A percentile compares a stretch with the other conserved stretches of the same genome.
Evolutionary conservation across 2,888 invertebrate species (phyloP).

Genomic region (Drosophila mimica): DNA sequence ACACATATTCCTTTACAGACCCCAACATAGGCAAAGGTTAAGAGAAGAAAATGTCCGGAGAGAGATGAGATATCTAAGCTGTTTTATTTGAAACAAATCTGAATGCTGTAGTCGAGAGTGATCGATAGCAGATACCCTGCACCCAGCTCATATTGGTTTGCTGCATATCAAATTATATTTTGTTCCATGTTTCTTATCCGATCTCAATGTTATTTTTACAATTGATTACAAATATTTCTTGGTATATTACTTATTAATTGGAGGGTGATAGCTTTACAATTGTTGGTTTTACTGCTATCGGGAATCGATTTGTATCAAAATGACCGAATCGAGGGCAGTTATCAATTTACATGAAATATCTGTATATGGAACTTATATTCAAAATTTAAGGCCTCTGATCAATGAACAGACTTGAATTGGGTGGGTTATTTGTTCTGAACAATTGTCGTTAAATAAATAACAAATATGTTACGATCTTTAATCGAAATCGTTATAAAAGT

Average conservation of each 20-base stretch:
- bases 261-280: too few relatives aligned
- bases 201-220: background rate
- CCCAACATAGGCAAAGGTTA: background rate
- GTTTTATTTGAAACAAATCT: background rate
- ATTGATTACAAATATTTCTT: background rate
- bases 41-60: background rate
- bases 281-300: background rate
- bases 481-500: slow-evolving; percentile 32
- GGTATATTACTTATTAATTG: background rate
- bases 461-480: background rate
- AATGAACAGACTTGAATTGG: slow-evolving; percentile 9
- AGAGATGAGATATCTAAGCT: background rate
- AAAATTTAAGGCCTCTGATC: too few relatives aligned
- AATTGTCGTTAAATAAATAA: slow-evolving; percentile 29
- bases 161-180: background rate
- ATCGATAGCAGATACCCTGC: background rate
- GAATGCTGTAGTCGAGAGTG: background rate
- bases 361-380: background rate
- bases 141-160: background rate
- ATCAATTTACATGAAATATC: background rate
- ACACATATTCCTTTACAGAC: background rate
- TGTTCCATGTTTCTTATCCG: background rate
- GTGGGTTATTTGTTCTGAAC: slow-evolving; percentile 20
- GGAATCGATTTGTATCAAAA: background rate
- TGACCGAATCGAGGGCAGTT: background rate